Evolutionary conservation across 2,113 vertebrate species (phyloP), one percentile per base, ranked within the genome.

Genomic region (Dinomys branickii): DNA sequence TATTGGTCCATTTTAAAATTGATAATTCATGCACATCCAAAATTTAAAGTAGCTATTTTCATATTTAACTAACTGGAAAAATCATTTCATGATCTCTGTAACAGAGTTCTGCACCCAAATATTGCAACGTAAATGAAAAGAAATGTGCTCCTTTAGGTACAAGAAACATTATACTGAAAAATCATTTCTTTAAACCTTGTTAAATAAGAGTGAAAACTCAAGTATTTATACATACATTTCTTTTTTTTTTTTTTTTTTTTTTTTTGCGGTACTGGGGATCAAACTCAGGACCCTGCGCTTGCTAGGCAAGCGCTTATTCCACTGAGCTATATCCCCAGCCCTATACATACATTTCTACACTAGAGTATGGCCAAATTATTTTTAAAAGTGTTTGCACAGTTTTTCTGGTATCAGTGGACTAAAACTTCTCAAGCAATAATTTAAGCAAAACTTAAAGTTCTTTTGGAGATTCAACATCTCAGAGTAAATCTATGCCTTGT

Each of bases 1-100:
- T 65, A 90, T 17, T 90, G 12, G 7, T 44, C 35, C 85, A 90
- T 61, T 83, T 92, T 26, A 71, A 87, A 90, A 90, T 56, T 87
- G 35, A 54, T 69, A 22, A 83, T 88, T 71, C 1, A 83, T n/a
- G 1, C 35, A 47, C 5, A 67, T 35, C 50, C 13, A 92, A n/a
- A 52, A 82, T 69, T 86, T 92, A 75, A 50, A 11, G 7, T 19
- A 71, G 89, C 30, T 84, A 56, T 63, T 30, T 83, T 35, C 5
- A 77, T 17, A 30, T 80, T 77, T 63, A 93, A 87, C 22, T 67
- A 94, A 88, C 24, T 63, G 38, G 17, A 75, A 78, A 85, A 83
- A 20, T 16, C 41, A 38, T 56, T 38, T 20, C 26, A 52, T 35
- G 13, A 84, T 6, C 11, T 13, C 69, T 20, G 33, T n/a, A 61